phyloP scores from a whole-genome alignment of 2,888 invertebrate species.

The Dascillus cervinus region DNA sequence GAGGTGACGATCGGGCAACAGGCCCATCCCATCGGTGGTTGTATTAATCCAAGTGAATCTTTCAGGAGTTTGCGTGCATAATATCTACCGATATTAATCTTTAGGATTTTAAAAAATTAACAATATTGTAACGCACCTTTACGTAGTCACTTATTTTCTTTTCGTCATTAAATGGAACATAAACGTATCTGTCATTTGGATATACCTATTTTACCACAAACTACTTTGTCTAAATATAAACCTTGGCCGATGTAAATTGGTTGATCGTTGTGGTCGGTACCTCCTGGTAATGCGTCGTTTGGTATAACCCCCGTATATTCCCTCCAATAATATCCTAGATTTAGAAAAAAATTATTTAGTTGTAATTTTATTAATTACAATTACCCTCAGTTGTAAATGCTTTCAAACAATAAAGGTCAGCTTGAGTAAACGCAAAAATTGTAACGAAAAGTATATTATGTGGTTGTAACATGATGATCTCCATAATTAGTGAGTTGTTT shows the following conservation, averaged over 20 bases:
- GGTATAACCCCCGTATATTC: too few relatives aligned
- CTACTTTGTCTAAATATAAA: slow-evolving; percentile 3
- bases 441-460: too few relatives aligned
- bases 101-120: not conserved
- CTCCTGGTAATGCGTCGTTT: too few relatives aligned
- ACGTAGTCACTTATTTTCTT: not conserved
- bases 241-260: slow-evolving; percentile 12
- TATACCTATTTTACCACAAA: slow-evolving; percentile 8
- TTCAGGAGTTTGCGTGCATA: slow-evolving; percentile 10
- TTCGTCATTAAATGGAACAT: slow-evolving; percentile 3
- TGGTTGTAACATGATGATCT: too few relatives aligned
- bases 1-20: slow-evolving; percentile 4
- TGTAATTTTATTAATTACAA: too few relatives aligned
- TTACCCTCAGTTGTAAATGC: too few relatives aligned
- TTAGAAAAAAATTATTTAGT: slow-evolving; percentile 1
- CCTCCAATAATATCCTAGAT: too few relatives aligned
- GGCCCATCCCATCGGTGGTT: slow-evolving; percentile 4
- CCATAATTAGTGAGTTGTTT: too few relatives aligned
- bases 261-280: too few relatives aligned
- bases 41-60: slow-evolving; percentile 9
- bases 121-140: slow-evolving; percentile 5
- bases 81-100: slow-evolving; percentile 5
- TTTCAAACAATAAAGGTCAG: too few relatives aligned
- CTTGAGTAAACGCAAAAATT: too few relatives aligned
- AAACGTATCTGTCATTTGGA: slow-evolving; percentile 1